Percentiles rank a stretch among this genome's conserved stretches.
Evolutionary conservation across 2,113 vertebrate genomes (phyloP).

Genomic region (Noctilio leporinus): DNA sequence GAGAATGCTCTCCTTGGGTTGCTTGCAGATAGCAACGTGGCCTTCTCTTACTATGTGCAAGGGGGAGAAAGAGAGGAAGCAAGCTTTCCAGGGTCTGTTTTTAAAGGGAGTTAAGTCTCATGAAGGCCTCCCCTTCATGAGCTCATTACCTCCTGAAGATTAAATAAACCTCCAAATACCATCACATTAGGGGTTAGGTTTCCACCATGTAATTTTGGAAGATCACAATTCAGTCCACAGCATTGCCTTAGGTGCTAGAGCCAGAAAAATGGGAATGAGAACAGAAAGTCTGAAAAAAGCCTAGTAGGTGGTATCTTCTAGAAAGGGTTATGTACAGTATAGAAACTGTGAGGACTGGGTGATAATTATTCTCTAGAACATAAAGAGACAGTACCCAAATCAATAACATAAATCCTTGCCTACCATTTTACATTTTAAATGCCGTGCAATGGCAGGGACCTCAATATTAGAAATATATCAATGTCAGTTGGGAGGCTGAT

Average conservation of each 20-base stretch:
- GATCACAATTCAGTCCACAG: not conserved
- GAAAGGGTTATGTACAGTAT: accelerated
- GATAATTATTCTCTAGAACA: not conserved
- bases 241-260: not conserved
- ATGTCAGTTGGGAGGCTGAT: not conserved
- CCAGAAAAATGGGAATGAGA: not conserved
- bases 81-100: not conserved
- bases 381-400: not conserved
- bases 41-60: not conserved
- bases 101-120: not conserved
- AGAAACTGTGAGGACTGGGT: not conserved
- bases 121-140: not conserved
- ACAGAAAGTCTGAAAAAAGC: not conserved
- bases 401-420: not conserved
- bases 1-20: not conserved
- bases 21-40: too few relatives aligned
- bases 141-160: not conserved
- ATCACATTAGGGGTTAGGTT: not conserved
- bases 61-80: not conserved
- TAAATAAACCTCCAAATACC: not conserved
- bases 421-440: not conserved
- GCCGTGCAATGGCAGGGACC: not conserved
- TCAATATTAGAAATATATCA: not conserved
- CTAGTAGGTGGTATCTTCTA: not conserved
- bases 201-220: not conserved